Base-by-base conservation (phyloP, 2,797 vertebrate genomes). In the Gymnoscopelus braueri region DNA sequence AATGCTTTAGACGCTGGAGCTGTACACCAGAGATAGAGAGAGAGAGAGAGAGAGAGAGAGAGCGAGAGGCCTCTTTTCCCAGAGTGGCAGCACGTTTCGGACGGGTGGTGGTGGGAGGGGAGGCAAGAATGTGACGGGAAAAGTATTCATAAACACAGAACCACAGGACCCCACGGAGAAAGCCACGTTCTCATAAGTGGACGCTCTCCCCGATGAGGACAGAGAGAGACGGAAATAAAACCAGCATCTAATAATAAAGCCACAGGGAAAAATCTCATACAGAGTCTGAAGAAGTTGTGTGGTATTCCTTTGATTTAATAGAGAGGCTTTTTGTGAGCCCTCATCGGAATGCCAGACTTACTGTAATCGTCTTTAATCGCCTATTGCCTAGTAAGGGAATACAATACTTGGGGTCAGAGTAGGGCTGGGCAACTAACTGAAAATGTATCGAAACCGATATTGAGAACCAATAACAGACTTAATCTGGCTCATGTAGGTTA, bases 81-180 rank as follows among this genome's bases (percentile, higher is more conserved):
- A 85, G 81, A 84, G 67, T 77, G 75, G 77, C 70, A 70, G 77
- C 52, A 67, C 67, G 60, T 77, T 87, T 81, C 74, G 6, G 32
- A 81, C 62, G 64, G 67, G 56, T 78, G 81, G 84, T 78, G 84
- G 78, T 12, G 83, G 84, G 60, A 23, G 47, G 44, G 79, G 77
- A 12, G 77, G 75, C 72, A 75, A 72, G 79, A 87, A 91, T 87
- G 85, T 87, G 77, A 88, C 80, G 78, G 82, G 87, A 91, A 88
- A 67, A 75, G 80, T 75, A 74, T 84, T 84, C 71, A 79, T 85
- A 83, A 89, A 89, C 87, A 83, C 61, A 73, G 75, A 85, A 70
- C 87, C 87, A 69, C 79, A 73, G 67, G 70, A 80, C 63, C 74
- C 69, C 67, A 70, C 69, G 84, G 83, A 86, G 75, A 86, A 84